These are phyloP conservation scores for Macropodus opercularis DNA, from an alignment of 2,797 vertebrate genomes.

Conservation along the genomic window DNA sequence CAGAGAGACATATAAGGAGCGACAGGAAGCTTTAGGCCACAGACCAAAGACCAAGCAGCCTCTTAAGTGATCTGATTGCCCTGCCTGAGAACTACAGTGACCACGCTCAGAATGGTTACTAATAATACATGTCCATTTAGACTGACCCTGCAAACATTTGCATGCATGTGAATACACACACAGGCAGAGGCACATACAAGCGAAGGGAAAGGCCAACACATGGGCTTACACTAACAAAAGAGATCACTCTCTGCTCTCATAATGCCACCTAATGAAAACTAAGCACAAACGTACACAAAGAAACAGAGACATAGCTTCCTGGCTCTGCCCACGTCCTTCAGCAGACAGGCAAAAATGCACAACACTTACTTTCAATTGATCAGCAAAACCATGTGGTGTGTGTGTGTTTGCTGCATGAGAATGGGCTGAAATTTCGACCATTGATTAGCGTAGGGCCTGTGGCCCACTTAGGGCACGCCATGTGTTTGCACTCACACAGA, in stretches of 20 bases:
- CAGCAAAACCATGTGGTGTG: slow-evolving; percentile 63
- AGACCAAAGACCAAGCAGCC: slow-evolving; percentile 71
- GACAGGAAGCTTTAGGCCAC: slow-evolving; percentile 73
- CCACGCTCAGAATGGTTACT: slow-evolving; percentile 74
- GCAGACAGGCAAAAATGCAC: slow-evolving; percentile 64
- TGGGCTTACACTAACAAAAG: slow-evolving; percentile 40
- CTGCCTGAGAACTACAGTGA: slow-evolving; percentile 64
- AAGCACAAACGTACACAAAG: slow-evolving; percentile 33
- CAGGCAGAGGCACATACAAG: slow-evolving; percentile 2
- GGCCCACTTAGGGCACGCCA: slow-evolving; percentile 78
- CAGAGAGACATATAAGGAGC: slow-evolving; percentile 52
- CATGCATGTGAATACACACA: slow-evolving; percentile 15
- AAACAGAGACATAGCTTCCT: slow-evolving; percentile 9
- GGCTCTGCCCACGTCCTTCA: slow-evolving; percentile 37
- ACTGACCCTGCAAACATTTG: slow-evolving; percentile 49
- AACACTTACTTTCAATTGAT: slow-evolving; percentile 81
- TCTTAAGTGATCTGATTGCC: slow-evolving; percentile 83
- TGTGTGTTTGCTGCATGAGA: slow-evolving; percentile 57
- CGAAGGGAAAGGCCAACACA: slow-evolving; percentile 25
- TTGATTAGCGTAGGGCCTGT: slow-evolving; percentile 78
- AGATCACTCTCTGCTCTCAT: slow-evolving; percentile 38
- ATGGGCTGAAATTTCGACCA: slow-evolving; percentile 79
- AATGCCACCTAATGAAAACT: slow-evolving; percentile 23
- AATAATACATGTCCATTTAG: slow-evolving; percentile 80
- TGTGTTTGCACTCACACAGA: slow-evolving; percentile 72